Evolutionary conservation across 2,113 vertebrate genomes (phyloP).

Genomic region (Cyrtonyx montezumae): DNA sequence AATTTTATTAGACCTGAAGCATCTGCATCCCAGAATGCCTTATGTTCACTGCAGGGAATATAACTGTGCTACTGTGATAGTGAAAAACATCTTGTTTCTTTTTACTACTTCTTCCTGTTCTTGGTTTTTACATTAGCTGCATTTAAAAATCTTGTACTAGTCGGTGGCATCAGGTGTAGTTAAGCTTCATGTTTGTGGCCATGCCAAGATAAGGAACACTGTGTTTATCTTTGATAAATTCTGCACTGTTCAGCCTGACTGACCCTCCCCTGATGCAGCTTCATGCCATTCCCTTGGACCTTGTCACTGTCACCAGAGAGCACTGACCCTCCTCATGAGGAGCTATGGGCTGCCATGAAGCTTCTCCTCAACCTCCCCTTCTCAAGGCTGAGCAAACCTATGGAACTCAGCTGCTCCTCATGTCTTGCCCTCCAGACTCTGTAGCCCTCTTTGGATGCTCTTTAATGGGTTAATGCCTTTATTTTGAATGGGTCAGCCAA

Average conservation of each 20-base stretch:
- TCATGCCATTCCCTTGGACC: too few relatives aligned
- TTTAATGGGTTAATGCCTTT: too few relatives aligned
- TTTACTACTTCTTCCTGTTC: not conserved
- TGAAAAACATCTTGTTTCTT: not conserved
- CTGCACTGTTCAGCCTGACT: not conserved
- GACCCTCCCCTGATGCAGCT: not conserved
- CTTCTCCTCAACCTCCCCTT: too few relatives aligned
- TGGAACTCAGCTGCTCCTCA: too few relatives aligned
- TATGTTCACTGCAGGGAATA: not conserved
- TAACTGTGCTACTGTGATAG: not conserved
- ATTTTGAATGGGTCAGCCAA: not conserved
- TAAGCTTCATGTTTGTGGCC: not conserved
- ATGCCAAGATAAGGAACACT: fast-evolving
- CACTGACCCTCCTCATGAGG: too few relatives aligned
- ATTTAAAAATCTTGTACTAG: not conserved
- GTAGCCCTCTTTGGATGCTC: too few relatives aligned
- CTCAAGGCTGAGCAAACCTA: too few relatives aligned
- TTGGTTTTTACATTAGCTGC: not conserved
- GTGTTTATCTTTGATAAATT: not conserved
- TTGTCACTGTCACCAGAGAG: too few relatives aligned
- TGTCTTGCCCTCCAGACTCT: too few relatives aligned
- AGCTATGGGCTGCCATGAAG: too few relatives aligned
- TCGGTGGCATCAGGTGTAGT: fast-evolving
- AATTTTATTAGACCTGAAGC: not conserved
- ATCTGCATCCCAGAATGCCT: not conserved